Evolutionary conservation across 35 echinoderm and acorn worm species (phyloP).

Genomic region (Lytechinus pictus): DNA sequence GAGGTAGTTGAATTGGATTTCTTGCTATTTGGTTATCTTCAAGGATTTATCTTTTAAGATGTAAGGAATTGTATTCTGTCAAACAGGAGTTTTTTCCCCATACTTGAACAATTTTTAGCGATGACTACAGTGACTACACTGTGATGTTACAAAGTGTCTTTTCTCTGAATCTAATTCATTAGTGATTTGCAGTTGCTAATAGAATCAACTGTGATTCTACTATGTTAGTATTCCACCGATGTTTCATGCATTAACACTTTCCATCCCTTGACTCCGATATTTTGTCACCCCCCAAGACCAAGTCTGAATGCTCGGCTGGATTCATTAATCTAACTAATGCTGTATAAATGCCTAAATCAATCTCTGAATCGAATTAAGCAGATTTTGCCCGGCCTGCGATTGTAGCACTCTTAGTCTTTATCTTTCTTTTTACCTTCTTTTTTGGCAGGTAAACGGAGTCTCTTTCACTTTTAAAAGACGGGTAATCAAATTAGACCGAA

Average conservation of each 20-base stretch:
- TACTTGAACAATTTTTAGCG: neutral
- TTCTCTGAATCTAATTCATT: conserved; percentile 7
- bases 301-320: neutral
- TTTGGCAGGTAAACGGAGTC: conserved; percentile 16
- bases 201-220: neutral
- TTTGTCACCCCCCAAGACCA: neutral
- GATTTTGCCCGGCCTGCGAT: neutral
- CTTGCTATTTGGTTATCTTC: no score
- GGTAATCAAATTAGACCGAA: conserved; percentile 1
- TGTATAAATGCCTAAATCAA: conserved; percentile 6
- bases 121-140: neutral
- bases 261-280: neutral
- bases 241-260: conserved; percentile 13
- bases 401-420: neutral
- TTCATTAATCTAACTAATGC: conserved; percentile 20
- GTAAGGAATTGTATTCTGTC: no score
- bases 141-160: neutral
- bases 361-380: conserved; percentile 4
- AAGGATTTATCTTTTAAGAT: no score
- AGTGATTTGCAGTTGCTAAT: neutral
- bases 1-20: no score
- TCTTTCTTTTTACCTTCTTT: neutral
- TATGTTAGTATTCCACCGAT: neutral
- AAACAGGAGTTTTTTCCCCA: no score
- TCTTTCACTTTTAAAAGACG: neutral